Evolutionary conservation across 2,797 vertebrate genomes (phyloP).

Genomic region (Danionella dracula): DNA sequence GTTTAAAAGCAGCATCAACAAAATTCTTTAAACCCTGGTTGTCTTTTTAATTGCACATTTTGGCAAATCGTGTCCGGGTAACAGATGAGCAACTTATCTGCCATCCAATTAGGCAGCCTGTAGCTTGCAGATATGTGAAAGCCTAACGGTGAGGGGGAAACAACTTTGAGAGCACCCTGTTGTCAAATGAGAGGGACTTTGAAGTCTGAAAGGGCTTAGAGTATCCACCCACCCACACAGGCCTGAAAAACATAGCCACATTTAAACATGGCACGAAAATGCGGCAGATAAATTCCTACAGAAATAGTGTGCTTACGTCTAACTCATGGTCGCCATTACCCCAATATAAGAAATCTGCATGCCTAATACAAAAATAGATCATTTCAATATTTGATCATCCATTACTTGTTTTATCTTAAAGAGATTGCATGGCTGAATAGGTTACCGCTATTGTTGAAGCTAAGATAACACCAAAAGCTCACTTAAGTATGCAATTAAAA

Average conservation of each 20-base stretch:
- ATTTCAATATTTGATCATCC: no score
- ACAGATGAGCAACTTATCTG: constrained; percentile 27
- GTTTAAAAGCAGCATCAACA: constrained; percentile 6
- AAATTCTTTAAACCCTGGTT: constrained; percentile 6
- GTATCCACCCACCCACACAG: constrained; percentile 65
- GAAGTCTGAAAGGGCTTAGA: constrained; percentile 61
- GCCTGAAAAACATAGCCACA: constrained; percentile 26
- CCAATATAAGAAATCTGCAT: no score
- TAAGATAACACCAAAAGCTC: no score
- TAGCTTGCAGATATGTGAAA: constrained; percentile 29
- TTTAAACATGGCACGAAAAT: constrained; percentile 18
- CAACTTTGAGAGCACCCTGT: constrained; percentile 31
- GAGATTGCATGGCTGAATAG: no score
- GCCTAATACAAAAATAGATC: no score
- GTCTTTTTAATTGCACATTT: constrained; percentile 17
- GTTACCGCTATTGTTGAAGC: no score
- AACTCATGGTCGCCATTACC: no score
- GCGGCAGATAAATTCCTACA: background rate
- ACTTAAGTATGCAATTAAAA: no score
- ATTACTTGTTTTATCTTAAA: no score
- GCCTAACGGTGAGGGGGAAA: constrained; percentile 25
- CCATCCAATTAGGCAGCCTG: constrained; percentile 36
- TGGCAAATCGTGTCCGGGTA: constrained; percentile 23
- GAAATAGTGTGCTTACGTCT: no score
- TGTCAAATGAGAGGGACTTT: constrained; percentile 64